Base-by-base conservation (phyloP, 2,888 invertebrate species). In the Pammene aurita region DNA sequence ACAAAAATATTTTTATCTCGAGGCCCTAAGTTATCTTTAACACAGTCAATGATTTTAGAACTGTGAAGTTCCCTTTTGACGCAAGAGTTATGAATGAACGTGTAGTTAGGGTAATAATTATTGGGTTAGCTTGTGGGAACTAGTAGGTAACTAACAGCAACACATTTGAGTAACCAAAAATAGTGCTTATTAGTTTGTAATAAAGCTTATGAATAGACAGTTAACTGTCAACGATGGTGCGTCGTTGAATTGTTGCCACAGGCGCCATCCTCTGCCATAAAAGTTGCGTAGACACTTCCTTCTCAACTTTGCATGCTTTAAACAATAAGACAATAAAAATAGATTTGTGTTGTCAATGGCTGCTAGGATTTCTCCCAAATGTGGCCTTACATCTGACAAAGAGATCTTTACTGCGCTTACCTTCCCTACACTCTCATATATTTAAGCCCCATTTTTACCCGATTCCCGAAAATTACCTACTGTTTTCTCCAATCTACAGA, bases 61-160 rank as follows among this genome's bases (percentile, higher is more conserved):
- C 60, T 38, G 62, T 56, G 34, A 54, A 60, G 58, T 35, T 60
- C 65, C 60, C 60, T 65, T 58, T 34, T 58, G 44, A 58, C 44
- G 44, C 34, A 55, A 41, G 50, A 61, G 52, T 80, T 81, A 82
- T 85, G 85, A 85, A 85, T 85, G 85, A 79, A 74, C 75, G 55
- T 34, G n/a, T 57, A 62, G 44, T 61, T 63, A 16, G 52, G 54
- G 54, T 50, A 82, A 81, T 79, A 78, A 75, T 82, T 85, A 83
- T 85, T 84, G 80, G 80, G 78, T 77, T 78, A 82, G 80, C 84
- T 82, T 83, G 82, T 78, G 78, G 80, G 83, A 52, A 64, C 52
- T 52, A 68, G 52, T 52, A n/a, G n/a, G n/a, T n/a, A 62, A 38
- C 2, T 38, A 38, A 38, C 38, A 38, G 9, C 9, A 38, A 9